Conservation (phyloP, 2,113 vertebrate genomes). For the Lynx canadensis region DNA sequence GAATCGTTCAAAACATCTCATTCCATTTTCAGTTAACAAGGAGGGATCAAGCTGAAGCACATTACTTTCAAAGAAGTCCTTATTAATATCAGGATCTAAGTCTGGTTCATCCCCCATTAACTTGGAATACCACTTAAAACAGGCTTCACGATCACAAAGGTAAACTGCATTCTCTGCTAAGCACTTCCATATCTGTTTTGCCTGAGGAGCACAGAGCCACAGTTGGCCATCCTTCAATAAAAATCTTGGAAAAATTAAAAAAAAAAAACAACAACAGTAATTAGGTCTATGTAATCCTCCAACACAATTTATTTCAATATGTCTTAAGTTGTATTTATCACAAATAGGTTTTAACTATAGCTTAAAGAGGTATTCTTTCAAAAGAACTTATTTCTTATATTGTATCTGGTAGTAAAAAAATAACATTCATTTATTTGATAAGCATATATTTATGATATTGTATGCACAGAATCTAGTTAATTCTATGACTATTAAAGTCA, state of each 20-base stretch:
- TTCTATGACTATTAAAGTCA: not conserved
- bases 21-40: constrained; percentile 98
- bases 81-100: constrained; percentile 99
- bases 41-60: constrained; percentile 98
- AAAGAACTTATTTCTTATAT: not conserved
- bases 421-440: not conserved
- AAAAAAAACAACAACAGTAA: constrained; percentile 52
- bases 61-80: constrained; percentile 99
- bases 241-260: constrained; percentile 91
- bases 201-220: constrained; percentile 98
- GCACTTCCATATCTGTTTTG: constrained; percentile 99
- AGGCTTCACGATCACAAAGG: constrained; percentile 98
- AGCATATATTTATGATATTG: not conserved
- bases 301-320: not conserved
- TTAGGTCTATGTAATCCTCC: constrained; percentile 60
- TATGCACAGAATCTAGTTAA: not conserved
- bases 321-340: not conserved
- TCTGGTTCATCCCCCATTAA: constrained; percentile 99
- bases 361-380: not conserved
- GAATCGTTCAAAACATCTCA: constrained; percentile 99
- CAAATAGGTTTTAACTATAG: not conserved
- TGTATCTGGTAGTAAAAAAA: not conserved
- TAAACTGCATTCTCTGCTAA: constrained; percentile 98
- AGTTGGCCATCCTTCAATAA: constrained; percentile 98
- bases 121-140: constrained; percentile 99